Conservation (phyloP, 2,888 invertebrate genomes). For the Lissonota sp. region DNA sequence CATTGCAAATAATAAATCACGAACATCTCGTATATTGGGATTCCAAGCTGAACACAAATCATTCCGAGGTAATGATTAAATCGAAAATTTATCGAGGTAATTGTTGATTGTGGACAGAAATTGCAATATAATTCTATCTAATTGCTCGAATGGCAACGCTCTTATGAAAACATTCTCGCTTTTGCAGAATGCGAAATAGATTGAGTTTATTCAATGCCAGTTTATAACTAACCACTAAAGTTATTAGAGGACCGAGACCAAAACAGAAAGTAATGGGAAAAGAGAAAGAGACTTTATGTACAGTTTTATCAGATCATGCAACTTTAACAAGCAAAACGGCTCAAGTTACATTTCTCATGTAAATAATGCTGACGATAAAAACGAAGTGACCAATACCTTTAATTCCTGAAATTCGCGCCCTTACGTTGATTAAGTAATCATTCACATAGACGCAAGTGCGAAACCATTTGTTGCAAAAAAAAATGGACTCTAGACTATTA, state of each 20-base stretch:
- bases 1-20: too few species aligned
- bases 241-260: constrained; percentile 40
- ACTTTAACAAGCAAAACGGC: constrained; percentile 48
- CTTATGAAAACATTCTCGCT: constrained; percentile 28
- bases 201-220: constrained; percentile 49
- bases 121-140: too few species aligned
- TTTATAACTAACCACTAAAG: constrained; percentile 46
- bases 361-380: neutral
- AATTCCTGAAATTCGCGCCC: neutral
- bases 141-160: too few species aligned
- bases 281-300: constrained; percentile 26
- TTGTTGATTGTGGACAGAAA: too few species aligned
- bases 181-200: constrained; percentile 53
- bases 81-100: too few species aligned
- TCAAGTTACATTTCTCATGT: constrained; percentile 45
- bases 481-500: constrained; percentile 47
- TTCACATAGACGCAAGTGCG: constrained; percentile 56
- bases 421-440: neutral
- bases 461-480: constrained; percentile 49
- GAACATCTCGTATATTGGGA: too few species aligned
- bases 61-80: too few species aligned
- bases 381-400: neutral
- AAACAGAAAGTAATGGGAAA: neutral
- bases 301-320: constrained; percentile 57
- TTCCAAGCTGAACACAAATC: too few species aligned